Conservation (phyloP, 2,113 vertebrate genomes). For the Bombycilla garrulus region DNA sequence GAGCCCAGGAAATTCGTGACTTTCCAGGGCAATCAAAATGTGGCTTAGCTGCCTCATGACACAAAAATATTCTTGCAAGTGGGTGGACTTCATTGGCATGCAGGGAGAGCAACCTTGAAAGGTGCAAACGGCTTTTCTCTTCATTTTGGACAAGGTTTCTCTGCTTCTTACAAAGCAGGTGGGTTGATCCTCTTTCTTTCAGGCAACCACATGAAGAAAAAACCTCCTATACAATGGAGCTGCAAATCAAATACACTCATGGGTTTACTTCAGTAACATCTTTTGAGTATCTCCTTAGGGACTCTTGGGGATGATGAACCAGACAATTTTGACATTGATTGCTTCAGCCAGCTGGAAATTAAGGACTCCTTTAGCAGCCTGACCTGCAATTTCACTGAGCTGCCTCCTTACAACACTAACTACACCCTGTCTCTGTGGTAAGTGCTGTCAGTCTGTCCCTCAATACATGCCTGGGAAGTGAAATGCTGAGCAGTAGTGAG, state of each 20-base stretch:
- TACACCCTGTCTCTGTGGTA: constrained; percentile 67
- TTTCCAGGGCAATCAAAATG: neutral
- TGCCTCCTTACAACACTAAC: constrained; percentile 44
- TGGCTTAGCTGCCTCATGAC: neutral
- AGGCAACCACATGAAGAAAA: neutral
- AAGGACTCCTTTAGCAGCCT: constrained; percentile 44
- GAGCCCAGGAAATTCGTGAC: neutral
- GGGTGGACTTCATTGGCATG: neutral
- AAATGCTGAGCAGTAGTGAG: neutral
- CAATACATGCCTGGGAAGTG: neutral
- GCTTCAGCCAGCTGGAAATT: constrained; percentile 68
- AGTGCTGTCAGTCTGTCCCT: neutral
- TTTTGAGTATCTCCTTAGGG: constrained; percentile 35
- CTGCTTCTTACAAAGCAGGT: neutral
- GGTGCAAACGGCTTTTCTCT: neutral
- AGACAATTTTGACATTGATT: constrained; percentile 66
- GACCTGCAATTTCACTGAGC: constrained; percentile 62
- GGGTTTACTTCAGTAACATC: neutral
- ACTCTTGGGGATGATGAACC: constrained; percentile 66
- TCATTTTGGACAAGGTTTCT: neutral
- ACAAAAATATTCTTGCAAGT: neutral
- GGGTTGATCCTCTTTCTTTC: neutral
- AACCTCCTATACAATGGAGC: neutral
- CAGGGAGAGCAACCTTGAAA: neutral
- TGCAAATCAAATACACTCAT: neutral